Evolutionary conservation across 35 echinoderm and acorn worm species (phyloP), one percentile per base, ranked within the genome.

Genomic region (Hemicentrotus pulcherrimus): DNA sequence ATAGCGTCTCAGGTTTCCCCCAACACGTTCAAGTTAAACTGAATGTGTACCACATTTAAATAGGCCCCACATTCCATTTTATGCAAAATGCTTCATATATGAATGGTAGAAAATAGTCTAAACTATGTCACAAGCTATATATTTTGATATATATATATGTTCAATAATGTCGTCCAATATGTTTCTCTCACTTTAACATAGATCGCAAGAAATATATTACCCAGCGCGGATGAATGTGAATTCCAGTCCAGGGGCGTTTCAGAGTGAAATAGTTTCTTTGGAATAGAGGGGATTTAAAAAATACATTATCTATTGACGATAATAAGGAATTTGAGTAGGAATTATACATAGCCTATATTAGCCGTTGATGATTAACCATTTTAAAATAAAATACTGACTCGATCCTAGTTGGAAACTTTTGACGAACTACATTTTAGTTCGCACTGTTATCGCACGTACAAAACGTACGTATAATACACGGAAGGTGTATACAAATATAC

Each of bases 191-290:
- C 88, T 35, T 32, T 13, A 78, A n/a, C 3, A 28, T 78, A 78
- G n/a, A n/a, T 24, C 65, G 65, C 88, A 41, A 33, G 88, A 47
- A 35, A 90, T 90, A 86, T 86, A 86, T 86, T 86, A 33, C 32
- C 46, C 15, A 12, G 32, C 88, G 88, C 88, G 88, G 88, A 90
- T 90, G 88, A 90, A 90, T 90, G 88, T 41, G 32, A 47, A 90
- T 45, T 33, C 32, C 88, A 13, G 46, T 35, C 31, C 88, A 90
- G 32, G 65, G 65, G 65, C 65, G 65, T 78, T 78, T n/a, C 28
- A 18, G 19, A 59, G 65, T n/a, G 24, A 78, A 71, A 78, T 78
- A 78, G 65, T 78, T 78, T 71, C 24, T 78, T 28, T 15, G 65
- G 65, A 71, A 71, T 71, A 71, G 65, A 55, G 50, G 50, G 15